Evolutionary conservation across 2,113 vertebrate species (phyloP), one percentile per base, ranked within the genome.

Genomic region (Anguilla rostrata): DNA sequence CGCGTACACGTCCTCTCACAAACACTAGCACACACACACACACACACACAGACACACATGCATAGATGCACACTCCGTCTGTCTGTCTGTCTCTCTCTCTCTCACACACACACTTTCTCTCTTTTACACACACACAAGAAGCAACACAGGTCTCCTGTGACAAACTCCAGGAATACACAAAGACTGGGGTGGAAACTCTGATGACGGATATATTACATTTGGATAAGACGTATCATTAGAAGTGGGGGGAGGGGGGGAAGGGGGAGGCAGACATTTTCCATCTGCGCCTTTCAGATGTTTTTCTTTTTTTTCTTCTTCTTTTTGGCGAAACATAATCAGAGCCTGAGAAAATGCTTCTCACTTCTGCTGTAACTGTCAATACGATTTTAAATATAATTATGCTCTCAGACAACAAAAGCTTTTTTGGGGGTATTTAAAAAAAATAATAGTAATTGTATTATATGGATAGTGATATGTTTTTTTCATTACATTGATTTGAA

Each of bases 91-190:
- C 3, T 34, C 7, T 39, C n/a, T 39, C n/a, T 75, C 40, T 29
- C 14, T 39, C 75, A 78, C 39, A 85, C 7, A 40, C 53, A 80
- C 34, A 29, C 46, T 3, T 29, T 89, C 92, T 91, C 91, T 91
- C 86, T 83, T 63, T 89, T 91, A 91, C 91, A 93, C 87, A 84
- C 78, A 92, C 94, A 94, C 93, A 92, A 94, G 93, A 94, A 93
- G 93, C 63, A 81, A 93, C 49, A 53, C 20, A 92, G 90, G 46
- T 80, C 16, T 41, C 41, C n/a, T 92, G 92, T 94, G 63, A 93
- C 43, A 1, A 93, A 92, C 89, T 92, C 91, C 90, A 93, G 94
- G 93, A 91, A 94, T 94, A 91, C 89, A 86, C 83, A 7, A 90
- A 91, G 91, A 84, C 89, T 66, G 60, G 86, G 84, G 84, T 93